Evolutionary conservation across 2,888 invertebrate species (phyloP).

Genomic region (Rotaria socialis): DNA sequence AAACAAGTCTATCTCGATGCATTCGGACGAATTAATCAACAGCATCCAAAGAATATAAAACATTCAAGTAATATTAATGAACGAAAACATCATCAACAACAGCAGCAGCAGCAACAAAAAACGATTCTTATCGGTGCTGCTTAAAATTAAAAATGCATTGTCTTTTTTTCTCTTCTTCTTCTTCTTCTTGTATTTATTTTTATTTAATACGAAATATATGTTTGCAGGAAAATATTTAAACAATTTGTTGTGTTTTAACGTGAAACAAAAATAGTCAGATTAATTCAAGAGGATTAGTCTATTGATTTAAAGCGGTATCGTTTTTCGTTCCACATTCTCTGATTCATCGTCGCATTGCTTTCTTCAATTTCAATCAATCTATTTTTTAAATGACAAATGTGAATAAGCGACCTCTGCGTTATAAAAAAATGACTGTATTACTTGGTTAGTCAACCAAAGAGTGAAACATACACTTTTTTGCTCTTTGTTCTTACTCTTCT

Average conservation of each 20-base stretch:
- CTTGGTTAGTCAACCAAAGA: not conserved
- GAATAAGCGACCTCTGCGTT: slow-evolving; percentile 14
- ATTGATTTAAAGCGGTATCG: no score
- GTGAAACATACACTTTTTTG: not conserved
- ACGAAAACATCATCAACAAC: not conserved
- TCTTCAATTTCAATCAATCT: not conserved
- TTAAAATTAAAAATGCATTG: not conserved
- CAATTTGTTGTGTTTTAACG: no score
- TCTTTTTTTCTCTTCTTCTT: not conserved
- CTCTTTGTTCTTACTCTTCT: not conserved
- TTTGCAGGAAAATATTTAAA: no score
- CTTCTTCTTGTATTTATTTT: not conserved
- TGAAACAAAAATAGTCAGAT: not conserved
- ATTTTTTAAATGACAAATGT: not conserved
- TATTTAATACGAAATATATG: not conserved
- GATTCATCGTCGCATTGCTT: not conserved
- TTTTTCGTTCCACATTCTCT: not conserved
- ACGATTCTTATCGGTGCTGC: not conserved
- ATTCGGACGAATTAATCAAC: not conserved
- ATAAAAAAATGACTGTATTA: not conserved
- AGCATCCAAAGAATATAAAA: not conserved
- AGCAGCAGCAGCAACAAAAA: not conserved
- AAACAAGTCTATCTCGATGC: not conserved
- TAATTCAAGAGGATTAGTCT: not conserved
- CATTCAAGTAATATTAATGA: not conserved